Evolutionary conservation across 2,797 vertebrate genomes (phyloP), one percentile per base, ranked within the genome.

Genomic region (Fratercula arctica): DNA sequence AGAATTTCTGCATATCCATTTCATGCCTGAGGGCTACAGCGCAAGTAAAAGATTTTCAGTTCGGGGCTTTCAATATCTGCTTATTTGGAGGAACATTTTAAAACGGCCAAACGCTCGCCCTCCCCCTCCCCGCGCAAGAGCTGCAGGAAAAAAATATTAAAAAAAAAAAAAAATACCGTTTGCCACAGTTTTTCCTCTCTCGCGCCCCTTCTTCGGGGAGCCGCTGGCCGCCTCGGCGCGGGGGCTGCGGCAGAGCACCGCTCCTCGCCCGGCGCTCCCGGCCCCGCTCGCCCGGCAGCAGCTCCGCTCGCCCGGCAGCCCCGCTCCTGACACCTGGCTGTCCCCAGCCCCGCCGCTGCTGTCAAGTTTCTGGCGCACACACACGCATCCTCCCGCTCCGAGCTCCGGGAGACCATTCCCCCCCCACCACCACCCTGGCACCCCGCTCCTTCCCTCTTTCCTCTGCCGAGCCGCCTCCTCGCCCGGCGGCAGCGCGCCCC

Each of bases 21-120:
- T 89, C 81, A 68, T 50, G 91, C 78, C 81, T 85, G 24, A 39
- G 13, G 94, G 94, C 92, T 69, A 72, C 89, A 33, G 81, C 6
- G 24, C 77, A n/a, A 97, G 77, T 53, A 35, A 61, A 73, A 85
- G 43, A 85, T 85, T 92, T 87, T 59, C 95, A 70, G 72, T 82
- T 79, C n/a, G 19, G 66, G 37, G 83, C 54, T 97, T 84, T 93
- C 73, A 28, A 5, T 53, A 76, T 69, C 77, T 56, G 74, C 56
- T 70, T 72, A 78, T 66, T 83, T 61, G 26, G 46, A 90, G 87
- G 50, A 86, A 46, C 74, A 43, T 84, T 86, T 85, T 39, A 53
- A 68, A 86, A 48, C 37, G 11, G 61, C 51, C 74, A 89, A 92
- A 89, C 1, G 37, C 66, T 90, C 80, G 4, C 64, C 51, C 33